Conservation (phyloP, 2,113 vertebrate genomes). For the Malaclemys terrapin region DNA sequence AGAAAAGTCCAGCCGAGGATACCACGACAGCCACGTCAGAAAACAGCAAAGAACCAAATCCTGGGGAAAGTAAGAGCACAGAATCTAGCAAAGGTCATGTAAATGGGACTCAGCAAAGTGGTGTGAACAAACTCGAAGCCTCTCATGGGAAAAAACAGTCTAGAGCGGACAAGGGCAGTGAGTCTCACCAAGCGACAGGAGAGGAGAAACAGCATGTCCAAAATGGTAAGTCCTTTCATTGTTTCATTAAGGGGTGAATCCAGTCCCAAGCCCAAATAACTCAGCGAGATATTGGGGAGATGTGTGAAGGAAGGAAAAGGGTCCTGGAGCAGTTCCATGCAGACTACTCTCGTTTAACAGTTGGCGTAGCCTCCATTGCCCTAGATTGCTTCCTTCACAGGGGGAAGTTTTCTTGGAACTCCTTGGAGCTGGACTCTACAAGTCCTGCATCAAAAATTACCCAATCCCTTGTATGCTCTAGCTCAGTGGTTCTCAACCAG, state of each 20-base stretch:
- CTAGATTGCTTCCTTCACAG: background rate
- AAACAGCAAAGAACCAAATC: slow-evolving; percentile 58
- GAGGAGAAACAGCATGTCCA: slow-evolving; percentile 72
- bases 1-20: slow-evolving; percentile 70
- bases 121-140: slow-evolving; percentile 26
- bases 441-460: background rate
- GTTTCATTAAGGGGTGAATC: background rate
- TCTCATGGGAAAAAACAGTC: slow-evolving; percentile 60
- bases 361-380: background rate
- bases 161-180: slow-evolving; percentile 50
- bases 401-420: background rate
- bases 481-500: background rate
- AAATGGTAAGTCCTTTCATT: slow-evolving; percentile 77
- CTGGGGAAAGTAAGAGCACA: slow-evolving; percentile 37
- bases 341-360: background rate
- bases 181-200: background rate
- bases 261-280: background rate
- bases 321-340: background rate
- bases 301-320: background rate
- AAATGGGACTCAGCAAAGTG: slow-evolving; percentile 69
- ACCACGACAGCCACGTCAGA: slow-evolving; percentile 44
- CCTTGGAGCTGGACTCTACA: background rate
- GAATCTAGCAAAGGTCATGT: slow-evolving; percentile 66
- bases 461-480: background rate
- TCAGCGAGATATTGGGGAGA: background rate